Percentiles rank a stretch among this genome's conserved stretches.
Conservation (phyloP, 2,888 invertebrate species). For the Cistogaster globosa region DNA sequence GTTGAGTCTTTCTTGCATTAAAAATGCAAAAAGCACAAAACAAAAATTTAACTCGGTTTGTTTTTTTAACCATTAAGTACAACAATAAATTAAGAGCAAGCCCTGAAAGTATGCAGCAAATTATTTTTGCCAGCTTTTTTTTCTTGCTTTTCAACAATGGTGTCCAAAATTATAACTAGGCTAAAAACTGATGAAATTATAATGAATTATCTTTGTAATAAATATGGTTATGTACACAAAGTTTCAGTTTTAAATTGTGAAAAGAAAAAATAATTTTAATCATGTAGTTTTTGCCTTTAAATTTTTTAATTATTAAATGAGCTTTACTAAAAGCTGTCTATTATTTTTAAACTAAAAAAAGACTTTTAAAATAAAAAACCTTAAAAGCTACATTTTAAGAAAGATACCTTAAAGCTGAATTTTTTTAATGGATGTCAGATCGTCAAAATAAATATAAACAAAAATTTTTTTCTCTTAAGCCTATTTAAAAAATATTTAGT, state of each 20-base stretch:
- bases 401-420: too few relatives aligned
- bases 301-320: background rate
- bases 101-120: conserved; percentile 45
- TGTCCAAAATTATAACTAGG: conserved; percentile 42
- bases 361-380: too few relatives aligned
- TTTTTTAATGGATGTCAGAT: too few relatives aligned
- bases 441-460: too few relatives aligned
- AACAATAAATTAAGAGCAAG: conserved; percentile 51
- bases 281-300: background rate
- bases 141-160: background rate
- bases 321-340: too few relatives aligned
- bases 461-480: too few relatives aligned
- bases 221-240: too few relatives aligned
- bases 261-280: too few relatives aligned
- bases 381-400: too few relatives aligned
- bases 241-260: too few relatives aligned
- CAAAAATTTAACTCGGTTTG: conserved; percentile 26
- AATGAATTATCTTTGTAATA: conserved; percentile 20
- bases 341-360: too few relatives aligned
- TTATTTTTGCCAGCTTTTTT: background rate
- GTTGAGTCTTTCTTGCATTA: conserved; percentile 27
- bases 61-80: conserved; percentile 35
- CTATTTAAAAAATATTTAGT: too few relatives aligned
- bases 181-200: conserved; percentile 51
- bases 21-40: background rate